Evolutionary conservation across 2,113 vertebrate species (phyloP).

Genomic region (Gopherus flavomarginatus): DNA sequence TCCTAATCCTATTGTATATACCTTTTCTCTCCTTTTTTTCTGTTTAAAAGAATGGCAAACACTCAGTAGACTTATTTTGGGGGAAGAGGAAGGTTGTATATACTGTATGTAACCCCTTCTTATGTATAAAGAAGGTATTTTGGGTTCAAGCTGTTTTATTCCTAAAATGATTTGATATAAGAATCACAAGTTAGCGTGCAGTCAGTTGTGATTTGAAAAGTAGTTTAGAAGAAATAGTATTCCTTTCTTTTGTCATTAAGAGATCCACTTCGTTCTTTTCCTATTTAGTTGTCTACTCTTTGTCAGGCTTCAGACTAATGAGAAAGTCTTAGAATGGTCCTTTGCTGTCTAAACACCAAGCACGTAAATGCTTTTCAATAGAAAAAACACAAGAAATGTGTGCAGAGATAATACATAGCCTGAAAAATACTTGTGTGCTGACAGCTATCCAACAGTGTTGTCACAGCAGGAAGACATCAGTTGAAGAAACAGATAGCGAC

Average conservation of each 20-base stretch:
- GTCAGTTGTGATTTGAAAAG: conserved; percentile 31
- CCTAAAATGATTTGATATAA: conserved; percentile 9
- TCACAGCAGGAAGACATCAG: conserved; percentile 98
- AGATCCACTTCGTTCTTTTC: conserved; percentile 70
- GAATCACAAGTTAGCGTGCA: conserved; percentile 19
- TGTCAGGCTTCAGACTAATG: conserved; percentile 78
- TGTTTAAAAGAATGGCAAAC: not conserved
- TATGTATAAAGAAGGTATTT: conserved; percentile 1
- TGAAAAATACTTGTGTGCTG: conserved; percentile 89
- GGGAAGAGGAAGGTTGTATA: not conserved
- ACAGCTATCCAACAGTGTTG: conserved; percentile 94
- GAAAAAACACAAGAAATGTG: conserved; percentile 75
- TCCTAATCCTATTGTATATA: not conserved
- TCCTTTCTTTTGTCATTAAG: conserved; percentile 61
- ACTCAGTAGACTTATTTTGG: not conserved
- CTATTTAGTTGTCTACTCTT: conserved; percentile 71
- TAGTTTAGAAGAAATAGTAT: conserved; percentile 60
- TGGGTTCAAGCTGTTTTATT: conserved; percentile 43
- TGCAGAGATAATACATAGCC: conserved; percentile 82
- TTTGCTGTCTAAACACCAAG: conserved; percentile 78
- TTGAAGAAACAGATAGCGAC: conserved; percentile 92
- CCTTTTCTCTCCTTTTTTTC: not conserved
- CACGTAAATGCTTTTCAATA: conserved; percentile 78
- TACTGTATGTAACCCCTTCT: conserved; percentile 1
- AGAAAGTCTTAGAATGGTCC: conserved; percentile 75